Evolutionary conservation across 2,113 vertebrate species (phyloP).

Genomic region (Cyanocitta stelleri): DNA sequence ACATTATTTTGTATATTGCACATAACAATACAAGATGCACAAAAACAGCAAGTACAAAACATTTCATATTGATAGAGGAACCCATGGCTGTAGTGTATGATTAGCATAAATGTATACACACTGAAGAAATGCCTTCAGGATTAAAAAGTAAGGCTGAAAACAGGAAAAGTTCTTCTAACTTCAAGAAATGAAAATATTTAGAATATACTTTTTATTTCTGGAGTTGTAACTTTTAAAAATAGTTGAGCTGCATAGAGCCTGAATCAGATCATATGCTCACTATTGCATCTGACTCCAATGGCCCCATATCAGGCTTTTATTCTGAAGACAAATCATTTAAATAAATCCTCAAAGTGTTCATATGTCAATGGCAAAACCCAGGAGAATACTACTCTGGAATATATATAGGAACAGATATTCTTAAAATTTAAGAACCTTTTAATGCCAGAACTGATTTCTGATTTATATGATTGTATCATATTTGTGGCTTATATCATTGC

Average conservation of each 20-base stretch:
- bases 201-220: constrained; percentile 16
- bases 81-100: constrained; percentile 81
- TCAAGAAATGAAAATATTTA: constrained; percentile 69
- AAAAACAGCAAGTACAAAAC: constrained; percentile 87
- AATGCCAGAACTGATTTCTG: neutral
- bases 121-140: constrained; percentile 80
- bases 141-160: constrained; percentile 77
- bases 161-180: constrained; percentile 75
- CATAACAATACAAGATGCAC: constrained; percentile 86
- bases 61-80: constrained; percentile 88
- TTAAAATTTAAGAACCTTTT: neutral
- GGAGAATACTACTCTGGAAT: neutral
- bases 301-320: neutral
- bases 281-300: neutral
- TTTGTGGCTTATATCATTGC: neutral
- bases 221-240: constrained; percentile 21
- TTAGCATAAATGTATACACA: constrained; percentile 88
- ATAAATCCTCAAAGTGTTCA: neutral
- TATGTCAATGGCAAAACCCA: neutral
- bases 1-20: constrained; percentile 90
- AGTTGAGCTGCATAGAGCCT: neutral
- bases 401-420: neutral
- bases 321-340: neutral
- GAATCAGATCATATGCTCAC: neutral
- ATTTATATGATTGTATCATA: neutral